These are phyloP conservation scores for Drosophila kuntzei DNA, from an alignment of 2,888 invertebrate genomes.

Conservation along the genomic window DNA sequence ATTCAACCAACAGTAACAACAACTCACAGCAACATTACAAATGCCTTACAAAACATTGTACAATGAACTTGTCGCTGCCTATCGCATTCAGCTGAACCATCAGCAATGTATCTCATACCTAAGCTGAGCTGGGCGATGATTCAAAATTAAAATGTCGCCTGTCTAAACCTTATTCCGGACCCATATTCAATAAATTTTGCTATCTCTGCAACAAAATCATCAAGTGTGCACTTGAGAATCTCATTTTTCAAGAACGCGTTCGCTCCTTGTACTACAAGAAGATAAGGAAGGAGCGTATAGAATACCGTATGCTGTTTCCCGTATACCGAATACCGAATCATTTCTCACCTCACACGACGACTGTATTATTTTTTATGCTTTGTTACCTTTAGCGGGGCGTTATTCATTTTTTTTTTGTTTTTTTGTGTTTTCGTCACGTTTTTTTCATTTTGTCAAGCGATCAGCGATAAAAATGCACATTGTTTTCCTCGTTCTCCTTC, in stretches of 20 bases:
- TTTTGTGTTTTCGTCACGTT: constrained; percentile 81
- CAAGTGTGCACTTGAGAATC: constrained; percentile 58
- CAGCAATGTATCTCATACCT: constrained; percentile 8
- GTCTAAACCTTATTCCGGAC: constrained; percentile 16
- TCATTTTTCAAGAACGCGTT: constrained; percentile 54
- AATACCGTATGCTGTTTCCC: neutral
- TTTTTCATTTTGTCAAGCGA: constrained; percentile 43
- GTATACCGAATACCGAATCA: constrained; percentile 1
- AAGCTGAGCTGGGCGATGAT: neutral
- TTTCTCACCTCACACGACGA: constrained; percentile 31
- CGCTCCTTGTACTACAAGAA: constrained; percentile 14
- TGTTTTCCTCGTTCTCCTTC: constrained; percentile 37
- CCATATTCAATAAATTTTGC: constrained; percentile 61
- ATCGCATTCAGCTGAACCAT: constrained; percentile 48
- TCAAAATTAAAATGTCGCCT: constrained; percentile 50
- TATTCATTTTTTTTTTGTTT: constrained; percentile 46
- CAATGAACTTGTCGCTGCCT: constrained; percentile 73
- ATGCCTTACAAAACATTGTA: constrained; percentile 54
- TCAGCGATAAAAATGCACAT: constrained; percentile 62
- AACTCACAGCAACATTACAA: constrained; percentile 17
- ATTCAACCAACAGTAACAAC: constrained; percentile 12
- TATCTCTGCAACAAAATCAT: constrained; percentile 61
- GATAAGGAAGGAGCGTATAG: constrained; percentile 24
- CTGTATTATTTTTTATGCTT: constrained; percentile 57
- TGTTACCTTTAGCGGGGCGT: constrained; percentile 54